These are phyloP conservation scores for Euspilapteryx auroguttella DNA, from an alignment of 2,888 invertebrate genomes.

Conservation along the genomic window DNA sequence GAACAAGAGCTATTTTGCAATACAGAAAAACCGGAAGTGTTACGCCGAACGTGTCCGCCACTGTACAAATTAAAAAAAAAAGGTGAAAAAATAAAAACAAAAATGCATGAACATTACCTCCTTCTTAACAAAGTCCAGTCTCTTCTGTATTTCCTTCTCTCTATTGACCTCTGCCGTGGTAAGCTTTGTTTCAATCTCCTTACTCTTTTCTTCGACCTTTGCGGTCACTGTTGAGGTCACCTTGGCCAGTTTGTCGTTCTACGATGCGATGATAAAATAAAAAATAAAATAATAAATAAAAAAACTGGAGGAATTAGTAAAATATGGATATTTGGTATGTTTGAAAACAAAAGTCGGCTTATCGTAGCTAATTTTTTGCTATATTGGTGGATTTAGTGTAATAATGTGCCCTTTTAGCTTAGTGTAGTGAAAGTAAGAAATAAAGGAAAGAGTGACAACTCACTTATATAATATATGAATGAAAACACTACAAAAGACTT, in stretches of 20 bases:
- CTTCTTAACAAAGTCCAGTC: constrained; percentile 81
- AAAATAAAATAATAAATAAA: constrained; percentile 12
- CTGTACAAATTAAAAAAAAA: neutral
- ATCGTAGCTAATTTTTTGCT: no score
- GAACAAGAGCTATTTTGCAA: no score
- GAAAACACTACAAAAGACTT: no score
- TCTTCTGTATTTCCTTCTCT: constrained; percentile 82
- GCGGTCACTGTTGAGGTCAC: constrained; percentile 67
- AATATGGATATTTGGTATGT: no score
- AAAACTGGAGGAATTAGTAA: no score
- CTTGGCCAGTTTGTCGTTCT: constrained; percentile 71
- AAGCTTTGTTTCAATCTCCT: constrained; percentile 73
- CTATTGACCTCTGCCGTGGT: constrained; percentile 81
- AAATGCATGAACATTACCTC: constrained; percentile 67
- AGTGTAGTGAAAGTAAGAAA: no score
- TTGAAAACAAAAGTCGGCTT: no score
- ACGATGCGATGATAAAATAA: constrained; percentile 21
- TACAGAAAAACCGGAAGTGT: no score
- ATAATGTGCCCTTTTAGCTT: no score
- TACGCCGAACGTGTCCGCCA: no score
- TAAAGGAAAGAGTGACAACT: no score
- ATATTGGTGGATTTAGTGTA: no score
- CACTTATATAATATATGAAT: constrained; percentile 1
- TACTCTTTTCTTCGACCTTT: constrained; percentile 68
- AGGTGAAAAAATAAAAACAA: constrained; percentile 4